A percentile compares a stretch with the other conserved stretches of the same genome.
Conservation (phyloP, 2,888 invertebrate genomes). For the Catotricha subobsoleta region DNA sequence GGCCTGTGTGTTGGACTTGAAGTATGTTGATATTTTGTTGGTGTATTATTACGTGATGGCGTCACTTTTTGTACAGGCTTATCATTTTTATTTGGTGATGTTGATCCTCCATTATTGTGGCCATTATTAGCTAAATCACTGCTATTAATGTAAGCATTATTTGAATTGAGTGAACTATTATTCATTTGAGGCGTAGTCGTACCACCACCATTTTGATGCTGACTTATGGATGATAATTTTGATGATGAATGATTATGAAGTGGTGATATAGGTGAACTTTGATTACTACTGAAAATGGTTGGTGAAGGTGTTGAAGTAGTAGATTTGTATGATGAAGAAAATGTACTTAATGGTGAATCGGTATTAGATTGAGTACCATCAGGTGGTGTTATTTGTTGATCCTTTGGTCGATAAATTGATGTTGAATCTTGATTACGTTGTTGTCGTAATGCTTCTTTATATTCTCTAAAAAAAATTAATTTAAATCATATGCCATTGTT, state of each 20-base stretch:
- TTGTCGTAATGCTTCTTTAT: conserved; percentile 74
- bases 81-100: conserved; percentile 1
- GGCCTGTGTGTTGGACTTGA: conserved; percentile 1
- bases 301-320: conserved; percentile 10
- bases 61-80: conserved; percentile 64
- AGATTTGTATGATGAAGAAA: conserved; percentile 1
- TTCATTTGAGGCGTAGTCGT: conserved; percentile 13
- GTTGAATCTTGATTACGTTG: conserved; percentile 61
- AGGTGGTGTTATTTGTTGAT: conserved; percentile 14
- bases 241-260: conserved; percentile 15
- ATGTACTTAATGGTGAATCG: not conserved
- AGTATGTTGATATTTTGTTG: conserved; percentile 15
- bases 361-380: conserved; percentile 11
- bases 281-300: conserved; percentile 2
- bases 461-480: conserved; percentile 47
- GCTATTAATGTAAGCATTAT: no score
- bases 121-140: no score
- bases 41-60: conserved; percentile 45
- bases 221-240: no score
- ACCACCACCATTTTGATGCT: conserved; percentile 13
- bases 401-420: conserved; percentile 43
- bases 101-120: conserved; percentile 15
- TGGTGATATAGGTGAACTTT: conserved; percentile 17
- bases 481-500: no score
- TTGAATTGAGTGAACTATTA: conserved; percentile 12